Base-by-base conservation (phyloP, 2,113 vertebrate genomes). In the Monopterus albus region DNA sequence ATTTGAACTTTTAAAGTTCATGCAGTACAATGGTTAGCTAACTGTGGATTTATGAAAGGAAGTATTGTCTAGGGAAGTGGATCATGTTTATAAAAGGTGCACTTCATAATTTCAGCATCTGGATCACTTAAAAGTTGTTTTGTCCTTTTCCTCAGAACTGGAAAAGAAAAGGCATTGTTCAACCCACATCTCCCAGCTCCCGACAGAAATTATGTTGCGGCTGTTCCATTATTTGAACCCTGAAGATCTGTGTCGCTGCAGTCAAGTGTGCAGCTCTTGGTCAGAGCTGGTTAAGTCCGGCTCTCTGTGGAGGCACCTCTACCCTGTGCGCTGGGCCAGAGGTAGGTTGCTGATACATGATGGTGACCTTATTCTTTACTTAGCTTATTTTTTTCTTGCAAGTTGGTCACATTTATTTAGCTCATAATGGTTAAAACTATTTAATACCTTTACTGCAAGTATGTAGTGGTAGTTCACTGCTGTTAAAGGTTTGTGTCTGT, bases 301-400 rank as follows among this genome's bases (percentile, higher is more conserved):
- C 71, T 96, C 93, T 20, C 93, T 99, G 47, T 99, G 98, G 98
- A 97, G 93, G 51, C 96, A 99, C 83, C 95, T 99, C 53, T 97
- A 98, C 68, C 98, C 97, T 23, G 95, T 98, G 67, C 95, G 86
- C 74, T 99, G 98, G 98, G 95, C 96, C 73, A 94, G 96, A 96
- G 96, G 98, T 98, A 89, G 47, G 77, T 87, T 9, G 7, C 15
- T 8, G 12, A 51, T 5, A 8, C 14, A 36, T 55, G 28, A 2
- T 50, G 1, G 4, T 26, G 5, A 45, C 20, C 2, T 2, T 1
- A n/a, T n/a, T n/a, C n/a, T 35, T 40, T 21, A 43, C 8, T 4
- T 5, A 0, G 23, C 18, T 25, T 4, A 0, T 40, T 15, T 14
- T 7, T 21, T 1, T 15, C 8, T n/a, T 31, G n/a, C 6, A 29